Percentiles rank a stretch among this genome's conserved stretches.
phyloP scores from a whole-genome alignment of 2,113 vertebrate species.

The Cyanoderma ruficeps region DNA sequence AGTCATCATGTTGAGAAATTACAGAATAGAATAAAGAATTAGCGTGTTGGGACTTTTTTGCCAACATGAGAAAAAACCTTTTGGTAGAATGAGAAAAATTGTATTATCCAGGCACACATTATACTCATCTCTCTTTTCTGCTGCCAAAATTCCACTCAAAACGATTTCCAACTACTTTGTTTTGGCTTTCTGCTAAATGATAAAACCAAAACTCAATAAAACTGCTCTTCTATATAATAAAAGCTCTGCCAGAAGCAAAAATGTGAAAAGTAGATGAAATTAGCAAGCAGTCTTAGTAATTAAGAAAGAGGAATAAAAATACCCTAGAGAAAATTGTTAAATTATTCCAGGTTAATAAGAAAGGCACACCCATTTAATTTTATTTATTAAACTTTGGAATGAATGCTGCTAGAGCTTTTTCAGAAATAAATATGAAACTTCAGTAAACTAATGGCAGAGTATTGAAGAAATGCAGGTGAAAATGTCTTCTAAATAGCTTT shows the following conservation, averaged over 20 bases:
- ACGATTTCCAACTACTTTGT: not conserved
- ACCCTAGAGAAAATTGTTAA: not conserved
- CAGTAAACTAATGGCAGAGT: not conserved
- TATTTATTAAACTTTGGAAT: not conserved
- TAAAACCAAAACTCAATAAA: not conserved
- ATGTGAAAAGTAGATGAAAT: not conserved
- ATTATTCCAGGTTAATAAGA: not conserved
- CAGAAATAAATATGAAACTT: not conserved
- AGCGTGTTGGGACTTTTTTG: not conserved
- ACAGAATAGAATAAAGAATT: not conserved
- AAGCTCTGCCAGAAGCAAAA: constrained; percentile 3
- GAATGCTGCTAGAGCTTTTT: not conserved
- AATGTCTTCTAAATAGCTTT: not conserved
- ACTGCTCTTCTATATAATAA: not conserved
- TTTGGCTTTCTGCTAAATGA: not conserved
- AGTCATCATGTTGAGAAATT: not conserved
- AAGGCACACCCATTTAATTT: not conserved
- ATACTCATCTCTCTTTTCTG: not conserved
- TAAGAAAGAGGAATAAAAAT: constrained; percentile 3
- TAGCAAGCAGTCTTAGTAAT: not conserved
- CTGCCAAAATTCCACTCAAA: not conserved
- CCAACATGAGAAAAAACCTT: not conserved
- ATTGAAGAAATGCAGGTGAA: not conserved
- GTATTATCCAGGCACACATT: not conserved
- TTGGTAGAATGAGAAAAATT: not conserved